These are phyloP conservation scores for Schizopygopsis malacanthus DNA, from an alignment of 2,797 vertebrate species.

Conservation along the genomic window DNA sequence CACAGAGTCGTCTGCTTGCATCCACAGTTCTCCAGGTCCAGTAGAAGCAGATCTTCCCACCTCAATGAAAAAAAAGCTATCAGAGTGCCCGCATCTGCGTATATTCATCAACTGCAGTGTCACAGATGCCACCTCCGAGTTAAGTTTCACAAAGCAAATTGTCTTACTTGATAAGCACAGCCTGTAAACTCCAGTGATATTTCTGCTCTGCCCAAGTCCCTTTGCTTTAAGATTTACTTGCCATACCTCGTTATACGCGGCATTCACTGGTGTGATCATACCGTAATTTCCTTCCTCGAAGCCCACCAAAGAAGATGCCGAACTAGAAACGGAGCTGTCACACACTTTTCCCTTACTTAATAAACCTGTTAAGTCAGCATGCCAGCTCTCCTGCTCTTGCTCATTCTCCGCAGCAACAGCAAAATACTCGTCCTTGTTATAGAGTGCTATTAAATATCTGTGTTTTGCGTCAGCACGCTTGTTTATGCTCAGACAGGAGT, in stretches of 20 bases:
- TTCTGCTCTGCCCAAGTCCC: constrained; percentile 91
- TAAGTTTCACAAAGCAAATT: constrained; percentile 93
- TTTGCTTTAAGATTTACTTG: constrained; percentile 95
- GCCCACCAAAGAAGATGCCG: constrained; percentile 79
- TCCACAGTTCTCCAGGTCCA: constrained; percentile 98
- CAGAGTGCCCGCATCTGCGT: constrained; percentile 95
- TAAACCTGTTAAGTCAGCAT: constrained; percentile 86
- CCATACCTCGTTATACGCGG: constrained; percentile 95
- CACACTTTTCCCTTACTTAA: constrained; percentile 85
- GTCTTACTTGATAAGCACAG: constrained; percentile 92
- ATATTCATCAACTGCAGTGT: constrained; percentile 97
- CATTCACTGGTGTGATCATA: constrained; percentile 81
- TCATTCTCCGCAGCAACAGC: constrained; percentile 95
- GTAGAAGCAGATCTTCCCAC: constrained; percentile 94
- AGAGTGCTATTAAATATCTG: constrained; percentile 94
- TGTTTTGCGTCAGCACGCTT: constrained; percentile 96
- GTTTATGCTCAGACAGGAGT: constrained; percentile 94
- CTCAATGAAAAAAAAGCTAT: constrained; percentile 98
- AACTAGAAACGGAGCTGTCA: constrained; percentile 77
- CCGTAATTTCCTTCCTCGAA: constrained; percentile 88
- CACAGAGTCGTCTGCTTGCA: constrained; percentile 97
- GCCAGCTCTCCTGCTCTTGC: constrained; percentile 95
- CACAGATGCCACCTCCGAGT: constrained; percentile 90
- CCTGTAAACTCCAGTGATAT: constrained; percentile 91
- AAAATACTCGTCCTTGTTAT: constrained; percentile 96